phyloP scores from a whole-genome alignment of 37 sponge, comb jelly and placozoan genomes.

The Beroe ovata region DNA sequence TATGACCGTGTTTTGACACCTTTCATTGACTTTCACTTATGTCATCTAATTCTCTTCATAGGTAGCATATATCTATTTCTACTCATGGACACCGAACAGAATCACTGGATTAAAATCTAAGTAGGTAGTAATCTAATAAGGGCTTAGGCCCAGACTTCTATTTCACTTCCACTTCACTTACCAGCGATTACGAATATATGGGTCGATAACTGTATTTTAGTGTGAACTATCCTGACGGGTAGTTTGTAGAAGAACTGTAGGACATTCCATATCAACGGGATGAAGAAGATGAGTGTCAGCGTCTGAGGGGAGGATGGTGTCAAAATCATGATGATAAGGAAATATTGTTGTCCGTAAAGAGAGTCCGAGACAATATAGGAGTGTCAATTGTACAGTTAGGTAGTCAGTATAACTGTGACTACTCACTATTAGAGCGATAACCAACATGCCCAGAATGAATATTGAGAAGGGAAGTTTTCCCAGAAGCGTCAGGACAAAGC shows the following conservation, averaged over 20 bases:
- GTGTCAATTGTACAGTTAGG: neutral
- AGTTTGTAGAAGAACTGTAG: neutral
- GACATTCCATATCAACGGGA: neutral
- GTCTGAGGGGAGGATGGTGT: neutral
- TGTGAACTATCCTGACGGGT: neutral
- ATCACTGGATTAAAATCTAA: too few relatives aligned
- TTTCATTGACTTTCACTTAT: too few relatives aligned
- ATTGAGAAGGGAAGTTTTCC: slow-evolving; percentile 1
- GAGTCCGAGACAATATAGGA: too few relatives aligned
- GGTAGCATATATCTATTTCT: too few relatives aligned
- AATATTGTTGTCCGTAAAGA: too few relatives aligned
- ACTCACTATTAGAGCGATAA: slow-evolving; percentile 34
- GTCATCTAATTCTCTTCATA: too few relatives aligned
- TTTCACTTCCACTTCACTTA: too few relatives aligned
- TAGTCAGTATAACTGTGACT: neutral
- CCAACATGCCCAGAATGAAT: slow-evolving; percentile 9
- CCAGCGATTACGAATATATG: too few relatives aligned
- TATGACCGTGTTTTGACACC: too few relatives aligned
- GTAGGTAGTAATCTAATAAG: too few relatives aligned
- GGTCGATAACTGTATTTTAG: neutral
- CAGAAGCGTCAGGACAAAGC: slow-evolving; percentile 8
- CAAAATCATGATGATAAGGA: neutral
- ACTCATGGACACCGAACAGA: too few relatives aligned
- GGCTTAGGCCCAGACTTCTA: too few relatives aligned
- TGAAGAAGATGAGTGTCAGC: neutral